A percentile compares a stretch with the other conserved stretches of the same genome.
phyloP scores from a whole-genome alignment of 2,888 invertebrate genomes.

The Meandrusa payeni region DNA sequence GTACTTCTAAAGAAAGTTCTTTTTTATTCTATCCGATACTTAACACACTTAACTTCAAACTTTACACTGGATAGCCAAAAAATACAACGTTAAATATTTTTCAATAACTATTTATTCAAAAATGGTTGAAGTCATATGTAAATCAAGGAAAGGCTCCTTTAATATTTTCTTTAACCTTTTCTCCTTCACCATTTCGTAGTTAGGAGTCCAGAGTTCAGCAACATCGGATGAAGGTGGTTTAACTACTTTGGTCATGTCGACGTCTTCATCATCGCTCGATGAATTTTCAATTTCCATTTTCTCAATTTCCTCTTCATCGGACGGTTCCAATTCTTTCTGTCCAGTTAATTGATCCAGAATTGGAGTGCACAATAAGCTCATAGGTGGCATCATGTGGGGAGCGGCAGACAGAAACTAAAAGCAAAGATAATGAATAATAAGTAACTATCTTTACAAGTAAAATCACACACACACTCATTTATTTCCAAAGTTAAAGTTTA shows the following conservation, averaged over 20 bases:
- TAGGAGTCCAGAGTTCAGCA: conserved; percentile 61
- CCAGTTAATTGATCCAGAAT: conserved; percentile 67
- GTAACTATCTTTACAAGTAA: too few relatives aligned
- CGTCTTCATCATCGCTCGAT: conserved; percentile 60
- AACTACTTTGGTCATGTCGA: conserved; percentile 34
- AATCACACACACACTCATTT: too few relatives aligned
- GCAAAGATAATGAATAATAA: too few relatives aligned
- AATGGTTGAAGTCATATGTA: conserved; percentile 46
- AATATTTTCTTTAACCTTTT: conserved; percentile 64
- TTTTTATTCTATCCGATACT: too few relatives aligned
- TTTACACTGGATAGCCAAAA: too few relatives aligned
- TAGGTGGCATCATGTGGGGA: conserved; percentile 70
- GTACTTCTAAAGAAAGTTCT: too few relatives aligned
- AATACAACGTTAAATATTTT: conserved; percentile 20
- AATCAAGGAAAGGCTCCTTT: conserved; percentile 52
- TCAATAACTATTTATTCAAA: conserved; percentile 44
- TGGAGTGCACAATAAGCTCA: conserved; percentile 61
- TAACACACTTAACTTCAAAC: too few relatives aligned
- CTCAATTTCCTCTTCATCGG: conserved; percentile 27
- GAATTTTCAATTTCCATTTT: conserved; percentile 44
- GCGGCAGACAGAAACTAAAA: conserved; percentile 67
- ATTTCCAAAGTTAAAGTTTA: too few relatives aligned
- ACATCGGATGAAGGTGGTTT: conserved; percentile 42
- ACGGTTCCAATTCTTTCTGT: conserved; percentile 40
- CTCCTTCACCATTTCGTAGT: conserved; percentile 68